A percentile compares a stretch with the other conserved stretches of the same genome.
These are phyloP conservation scores for Neotoma lepida DNA, from an alignment of 2,113 vertebrate species.

Conservation along the genomic window DNA sequence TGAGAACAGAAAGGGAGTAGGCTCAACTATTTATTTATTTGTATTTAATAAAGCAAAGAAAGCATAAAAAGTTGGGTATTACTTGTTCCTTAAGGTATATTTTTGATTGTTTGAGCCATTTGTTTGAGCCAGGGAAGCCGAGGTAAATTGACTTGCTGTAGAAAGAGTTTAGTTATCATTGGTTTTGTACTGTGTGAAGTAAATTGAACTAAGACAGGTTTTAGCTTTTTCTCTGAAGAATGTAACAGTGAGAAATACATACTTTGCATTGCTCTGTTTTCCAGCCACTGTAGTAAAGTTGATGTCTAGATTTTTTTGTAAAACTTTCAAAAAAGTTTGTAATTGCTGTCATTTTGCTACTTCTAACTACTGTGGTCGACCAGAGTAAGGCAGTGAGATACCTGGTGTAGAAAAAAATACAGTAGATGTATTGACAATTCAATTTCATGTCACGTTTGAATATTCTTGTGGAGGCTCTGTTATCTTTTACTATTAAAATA, in stretches of 20 bases:
- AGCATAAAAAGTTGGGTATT: background rate
- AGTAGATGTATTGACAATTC: background rate
- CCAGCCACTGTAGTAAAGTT: background rate
- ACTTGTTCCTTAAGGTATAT: background rate
- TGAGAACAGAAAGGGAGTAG: background rate
- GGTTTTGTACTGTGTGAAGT: background rate
- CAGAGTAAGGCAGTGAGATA: background rate
- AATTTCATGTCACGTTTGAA: background rate
- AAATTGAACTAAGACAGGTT: slow-evolving; percentile 73
- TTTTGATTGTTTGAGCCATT: background rate
- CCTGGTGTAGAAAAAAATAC: background rate
- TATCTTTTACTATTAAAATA: background rate
- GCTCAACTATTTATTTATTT: background rate
- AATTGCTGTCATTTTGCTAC: background rate
- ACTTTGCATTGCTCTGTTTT: slow-evolving; percentile 2
- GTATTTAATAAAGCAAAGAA: background rate
- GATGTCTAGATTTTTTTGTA: background rate
- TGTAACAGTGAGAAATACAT: slow-evolving; percentile 58
- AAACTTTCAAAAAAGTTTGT: background rate
- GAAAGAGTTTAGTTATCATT: background rate
- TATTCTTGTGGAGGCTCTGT: background rate
- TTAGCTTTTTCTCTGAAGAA: slow-evolving; percentile 69
- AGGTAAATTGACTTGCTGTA: background rate
- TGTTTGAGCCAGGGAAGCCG: slow-evolving; percentile 27
- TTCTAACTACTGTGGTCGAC: background rate